phyloP scores from a whole-genome alignment of 2,888 invertebrate genomes.

The Lingula anatina region DNA sequence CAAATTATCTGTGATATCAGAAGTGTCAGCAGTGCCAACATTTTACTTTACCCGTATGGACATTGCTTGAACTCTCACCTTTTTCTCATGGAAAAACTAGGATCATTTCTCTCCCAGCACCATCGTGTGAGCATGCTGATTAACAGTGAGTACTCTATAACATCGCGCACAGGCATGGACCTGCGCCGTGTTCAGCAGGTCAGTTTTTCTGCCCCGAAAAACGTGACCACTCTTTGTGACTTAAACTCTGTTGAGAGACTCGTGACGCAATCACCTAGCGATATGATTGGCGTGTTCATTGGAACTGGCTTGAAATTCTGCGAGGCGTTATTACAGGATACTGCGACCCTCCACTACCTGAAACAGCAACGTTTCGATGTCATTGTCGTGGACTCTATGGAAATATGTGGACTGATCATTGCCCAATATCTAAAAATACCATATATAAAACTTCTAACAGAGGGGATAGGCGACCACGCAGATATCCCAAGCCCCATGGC shows the following conservation, averaged over 20 bases:
- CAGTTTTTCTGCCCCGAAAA: not conserved
- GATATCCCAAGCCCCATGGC: not conserved
- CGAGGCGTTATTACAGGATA: not conserved
- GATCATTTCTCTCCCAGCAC: not conserved
- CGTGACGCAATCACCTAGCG: not conserved
- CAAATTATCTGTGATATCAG: too few relatives aligned
- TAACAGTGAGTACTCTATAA: not conserved
- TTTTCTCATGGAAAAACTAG: constrained; percentile 14
- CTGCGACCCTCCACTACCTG: not conserved
- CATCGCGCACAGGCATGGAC: not conserved
- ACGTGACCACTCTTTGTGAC: not conserved
- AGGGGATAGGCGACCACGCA: not conserved
- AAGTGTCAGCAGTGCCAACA: too few relatives aligned
- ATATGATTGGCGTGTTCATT: not conserved
- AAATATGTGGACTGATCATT: not conserved
- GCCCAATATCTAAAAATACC: not conserved
- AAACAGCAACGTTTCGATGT: not conserved
- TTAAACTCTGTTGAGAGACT: not conserved
- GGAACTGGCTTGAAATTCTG: not conserved
- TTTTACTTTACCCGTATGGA: constrained; percentile 17
- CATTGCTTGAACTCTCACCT: constrained; percentile 19
- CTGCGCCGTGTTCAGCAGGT: not conserved
- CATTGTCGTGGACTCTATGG: not conserved
- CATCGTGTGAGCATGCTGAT: not conserved
- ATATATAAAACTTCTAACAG: not conserved